Conservation (phyloP, 2,888 invertebrate species). For the Chironomus tentans region DNA sequence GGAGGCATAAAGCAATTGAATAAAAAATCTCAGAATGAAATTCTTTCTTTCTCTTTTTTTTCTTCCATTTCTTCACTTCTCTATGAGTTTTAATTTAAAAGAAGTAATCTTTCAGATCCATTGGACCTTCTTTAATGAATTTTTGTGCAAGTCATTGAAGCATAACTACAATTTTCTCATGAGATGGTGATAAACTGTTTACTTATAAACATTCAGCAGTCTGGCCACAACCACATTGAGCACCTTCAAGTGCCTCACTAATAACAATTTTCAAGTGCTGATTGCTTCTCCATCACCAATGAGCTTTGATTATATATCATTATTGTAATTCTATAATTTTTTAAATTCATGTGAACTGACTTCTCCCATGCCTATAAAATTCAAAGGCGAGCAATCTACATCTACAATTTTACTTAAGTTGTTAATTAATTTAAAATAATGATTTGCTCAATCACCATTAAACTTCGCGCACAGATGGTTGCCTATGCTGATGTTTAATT, state of each 20-base stretch:
- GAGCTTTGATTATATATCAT: conserved; percentile 25
- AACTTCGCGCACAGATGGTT: not conserved
- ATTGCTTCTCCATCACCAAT: conserved; percentile 20
- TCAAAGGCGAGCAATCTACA: not conserved
- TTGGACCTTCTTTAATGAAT: conserved; percentile 9
- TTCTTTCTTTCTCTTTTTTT: conserved; percentile 2
- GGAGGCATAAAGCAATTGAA: not conserved
- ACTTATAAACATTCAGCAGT: not conserved
- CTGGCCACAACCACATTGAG: not conserved
- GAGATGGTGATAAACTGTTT: conserved; percentile 25
- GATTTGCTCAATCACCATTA: conserved; percentile 21
- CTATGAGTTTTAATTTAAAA: not conserved
- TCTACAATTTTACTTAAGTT: not conserved
- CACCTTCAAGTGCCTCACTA: conserved; percentile 1
- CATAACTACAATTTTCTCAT: conserved; percentile 23
- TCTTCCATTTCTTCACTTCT: too few relatives aligned
- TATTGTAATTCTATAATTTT: not conserved
- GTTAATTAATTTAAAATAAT: conserved; percentile 27
- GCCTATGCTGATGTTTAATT: not conserved
- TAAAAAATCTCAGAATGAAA: conserved; percentile 26
- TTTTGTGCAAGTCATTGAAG: conserved; percentile 24
- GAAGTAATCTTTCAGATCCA: not conserved
- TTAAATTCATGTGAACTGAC: too few relatives aligned
- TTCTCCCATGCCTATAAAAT: too few relatives aligned
- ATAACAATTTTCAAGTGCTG: not conserved